Evolutionary conservation across 2,797 vertebrate genomes (phyloP), one percentile per base, ranked within the genome.

Genomic region (Catamblyrhynchus diadema): DNA sequence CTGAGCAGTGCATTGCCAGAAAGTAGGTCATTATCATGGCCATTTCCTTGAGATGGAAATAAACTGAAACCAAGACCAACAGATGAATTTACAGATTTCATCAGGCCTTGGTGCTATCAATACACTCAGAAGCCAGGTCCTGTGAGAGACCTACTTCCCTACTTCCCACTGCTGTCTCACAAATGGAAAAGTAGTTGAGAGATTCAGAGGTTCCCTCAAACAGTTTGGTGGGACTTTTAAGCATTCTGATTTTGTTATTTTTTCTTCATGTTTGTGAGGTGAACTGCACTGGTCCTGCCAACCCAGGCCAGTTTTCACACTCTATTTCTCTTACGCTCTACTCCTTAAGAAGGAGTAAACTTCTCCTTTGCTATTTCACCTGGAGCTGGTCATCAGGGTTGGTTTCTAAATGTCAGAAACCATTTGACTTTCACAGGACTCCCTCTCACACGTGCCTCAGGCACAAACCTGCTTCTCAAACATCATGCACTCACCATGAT

Each of bases 391-490:
- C 59, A 69, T 10, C 4, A 1, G 48, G 15, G 14, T 14, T 81
- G 21, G 32, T 59, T 92, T 84, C 79, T 54, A 64, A 74, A 84
- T 17, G 17, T 57, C 39, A 54, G 56, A 72, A 93, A 51, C 8
- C 1, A 0, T 23, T 17, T 24, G 3, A 78, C 11, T 59, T 62
- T 84, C 13, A 57, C 19, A 47, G 25, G 61, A 8, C 27, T 66
- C 4, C 33, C 18, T 54, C 15, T 61, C 9, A 1, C 14, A 32
- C 0, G 0, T 47, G 27, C 44, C 54, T 64, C 41, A 16, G 37
- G n/a, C 72, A 70, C 30, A 61, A 92, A 81, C 6, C 10, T 39
- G 30, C 47, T 62, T 80, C 56, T 73, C 73, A 88, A 20, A 79
- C 14, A 25, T 3, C 7, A 7, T 17, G 19, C 1, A 2, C 42